Conservation (phyloP, 2,113 vertebrate genomes). For the Eonycteris spelaea region DNA sequence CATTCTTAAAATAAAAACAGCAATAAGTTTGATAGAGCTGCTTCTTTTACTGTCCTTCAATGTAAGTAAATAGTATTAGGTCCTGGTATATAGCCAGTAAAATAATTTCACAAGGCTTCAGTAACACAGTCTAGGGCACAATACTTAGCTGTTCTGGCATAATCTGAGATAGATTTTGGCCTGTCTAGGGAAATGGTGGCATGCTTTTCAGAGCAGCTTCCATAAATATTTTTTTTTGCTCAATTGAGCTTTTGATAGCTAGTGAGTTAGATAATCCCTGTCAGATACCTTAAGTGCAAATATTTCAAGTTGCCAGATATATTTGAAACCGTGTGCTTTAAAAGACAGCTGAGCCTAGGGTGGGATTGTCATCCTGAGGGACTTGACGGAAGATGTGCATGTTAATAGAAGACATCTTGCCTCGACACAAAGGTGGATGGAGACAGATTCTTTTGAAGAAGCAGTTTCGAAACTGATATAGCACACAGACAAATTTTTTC, state of each 20-base stretch:
- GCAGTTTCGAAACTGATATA: not conserved
- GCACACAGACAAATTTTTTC: not conserved
- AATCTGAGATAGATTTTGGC: not conserved
- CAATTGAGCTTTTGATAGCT: constrained; percentile 44
- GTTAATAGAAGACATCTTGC: not conserved
- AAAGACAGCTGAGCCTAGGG: constrained; percentile 32
- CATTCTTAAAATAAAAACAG: not conserved
- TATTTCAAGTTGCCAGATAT: constrained; percentile 27
- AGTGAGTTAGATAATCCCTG: constrained; percentile 39
- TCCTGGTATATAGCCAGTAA: not conserved
- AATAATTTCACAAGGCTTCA: not conserved
- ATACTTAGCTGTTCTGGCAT: not conserved
- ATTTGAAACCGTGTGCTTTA: not conserved
- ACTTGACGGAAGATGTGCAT: not conserved
- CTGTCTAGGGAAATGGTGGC: not conserved
- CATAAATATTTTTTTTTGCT: not conserved
- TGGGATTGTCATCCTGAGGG: not conserved
- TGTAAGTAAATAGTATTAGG: not conserved
- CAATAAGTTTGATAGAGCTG: not conserved
- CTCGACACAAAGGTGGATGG: not conserved
- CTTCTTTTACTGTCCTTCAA: not conserved
- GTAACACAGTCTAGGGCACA: not conserved
- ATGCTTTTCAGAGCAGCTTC: not conserved
- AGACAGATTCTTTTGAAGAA: not conserved
- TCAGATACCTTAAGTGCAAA: constrained; percentile 2